phyloP scores from a whole-genome alignment of 2,797 vertebrate genomes.

The Poeciliopsis gracilis region DNA sequence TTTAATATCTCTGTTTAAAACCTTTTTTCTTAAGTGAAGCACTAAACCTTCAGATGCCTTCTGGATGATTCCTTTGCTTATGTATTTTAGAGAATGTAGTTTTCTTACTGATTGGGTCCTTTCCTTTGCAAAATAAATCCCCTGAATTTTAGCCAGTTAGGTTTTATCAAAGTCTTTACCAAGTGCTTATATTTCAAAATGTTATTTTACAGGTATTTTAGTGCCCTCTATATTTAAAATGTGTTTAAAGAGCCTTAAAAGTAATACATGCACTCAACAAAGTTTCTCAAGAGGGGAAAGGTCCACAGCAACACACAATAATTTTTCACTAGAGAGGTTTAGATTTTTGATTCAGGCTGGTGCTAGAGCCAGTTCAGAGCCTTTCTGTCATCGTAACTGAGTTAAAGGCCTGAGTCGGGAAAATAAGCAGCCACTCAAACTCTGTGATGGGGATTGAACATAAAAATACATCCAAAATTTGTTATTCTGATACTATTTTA shows the following conservation, averaged over 20 bases:
- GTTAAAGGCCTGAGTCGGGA: not conserved
- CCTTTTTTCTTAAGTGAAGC: constrained; percentile 1
- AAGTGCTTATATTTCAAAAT: not conserved
- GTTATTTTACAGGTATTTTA: not conserved
- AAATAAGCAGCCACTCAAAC: not conserved
- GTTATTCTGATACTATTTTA: not conserved
- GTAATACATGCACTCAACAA: not conserved
- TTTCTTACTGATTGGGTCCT: not conserved
- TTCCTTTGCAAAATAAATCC: not conserved
- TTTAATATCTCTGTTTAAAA: constrained; percentile 2
- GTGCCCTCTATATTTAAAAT: not conserved
- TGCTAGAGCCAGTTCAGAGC: not conserved
- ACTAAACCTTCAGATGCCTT: not conserved
- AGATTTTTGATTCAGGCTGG: not conserved
- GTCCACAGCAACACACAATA: not conserved
- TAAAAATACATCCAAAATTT: not conserved
- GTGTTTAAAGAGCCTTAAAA: constrained; percentile 5
- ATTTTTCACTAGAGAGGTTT: not conserved
- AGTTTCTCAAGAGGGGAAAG: not conserved
- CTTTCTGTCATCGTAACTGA: not conserved
- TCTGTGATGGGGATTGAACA: not conserved
- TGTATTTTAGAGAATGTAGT: constrained; percentile 28
- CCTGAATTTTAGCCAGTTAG: not conserved
- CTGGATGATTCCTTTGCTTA: constrained; percentile 7
- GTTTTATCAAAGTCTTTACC: constrained; percentile 2